Percentiles rank a stretch among this genome's conserved stretches.
These are phyloP conservation scores for Catharus fuscescens DNA, from an alignment of 2,113 vertebrate genomes.

Conservation along the genomic window DNA sequence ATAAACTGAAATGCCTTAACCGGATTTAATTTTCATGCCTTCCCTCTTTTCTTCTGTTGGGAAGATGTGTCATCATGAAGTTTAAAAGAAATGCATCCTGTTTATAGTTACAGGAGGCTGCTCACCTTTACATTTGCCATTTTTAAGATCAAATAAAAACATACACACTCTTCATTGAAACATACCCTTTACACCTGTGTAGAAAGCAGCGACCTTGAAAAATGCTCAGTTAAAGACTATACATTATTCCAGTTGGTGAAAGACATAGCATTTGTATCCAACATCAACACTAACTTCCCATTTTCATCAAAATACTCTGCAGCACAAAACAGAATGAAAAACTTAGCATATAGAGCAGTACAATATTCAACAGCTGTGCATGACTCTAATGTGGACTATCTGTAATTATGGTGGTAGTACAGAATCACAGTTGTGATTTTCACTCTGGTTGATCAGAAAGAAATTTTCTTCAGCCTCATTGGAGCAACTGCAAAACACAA, in stretches of 20 bases:
- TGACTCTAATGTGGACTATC: neutral
- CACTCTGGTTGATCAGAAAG: neutral
- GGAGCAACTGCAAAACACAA: neutral
- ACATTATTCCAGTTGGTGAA: neutral
- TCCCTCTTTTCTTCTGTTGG: neutral
- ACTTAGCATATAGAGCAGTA: neutral
- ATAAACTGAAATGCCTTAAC: neutral
- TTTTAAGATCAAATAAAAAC: neutral
- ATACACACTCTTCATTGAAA: neutral
- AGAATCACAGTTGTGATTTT: neutral
- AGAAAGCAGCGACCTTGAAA: neutral
- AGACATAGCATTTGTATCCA: neutral
- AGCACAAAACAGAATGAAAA: neutral
- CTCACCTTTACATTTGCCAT: neutral
- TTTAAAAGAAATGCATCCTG: neutral
- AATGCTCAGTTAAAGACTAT: neutral
- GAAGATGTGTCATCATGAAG: neutral
- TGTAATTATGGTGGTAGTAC: neutral
- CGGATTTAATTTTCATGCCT: neutral
- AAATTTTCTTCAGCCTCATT: neutral
- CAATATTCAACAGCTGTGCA: neutral
- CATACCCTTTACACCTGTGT: neutral
- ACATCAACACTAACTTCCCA: neutral
- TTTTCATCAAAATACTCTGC: neutral
- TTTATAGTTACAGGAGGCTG: neutral